Conservation (phyloP, 1,140 invertebrate species). For the Pinna nobilis region DNA sequence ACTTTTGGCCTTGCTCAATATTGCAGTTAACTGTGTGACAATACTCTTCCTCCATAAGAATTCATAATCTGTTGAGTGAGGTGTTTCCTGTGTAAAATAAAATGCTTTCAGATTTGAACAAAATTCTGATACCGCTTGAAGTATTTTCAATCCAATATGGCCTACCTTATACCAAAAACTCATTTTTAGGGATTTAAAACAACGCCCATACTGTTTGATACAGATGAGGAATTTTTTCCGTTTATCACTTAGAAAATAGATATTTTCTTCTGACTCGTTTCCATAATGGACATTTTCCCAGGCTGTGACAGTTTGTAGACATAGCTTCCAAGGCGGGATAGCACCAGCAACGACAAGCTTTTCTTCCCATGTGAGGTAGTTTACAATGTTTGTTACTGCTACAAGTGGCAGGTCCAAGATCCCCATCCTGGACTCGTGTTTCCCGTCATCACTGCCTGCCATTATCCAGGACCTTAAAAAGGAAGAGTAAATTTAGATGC, state of each 20-base stretch:
- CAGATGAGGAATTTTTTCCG: slow-evolving; percentile 45
- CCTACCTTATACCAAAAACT: slow-evolving; percentile 43
- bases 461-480: background rate
- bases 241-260: slow-evolving; percentile 51
- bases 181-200: slow-evolving; percentile 43
- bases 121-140: slow-evolving; percentile 42
- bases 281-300: slow-evolving; percentile 47
- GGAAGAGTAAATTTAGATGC: background rate
- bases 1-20: slow-evolving; percentile 34
- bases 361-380: slow-evolving; percentile 51
- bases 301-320: slow-evolving; percentile 34
- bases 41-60: slow-evolving; percentile 31
- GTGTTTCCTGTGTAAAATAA: slow-evolving; percentile 31
- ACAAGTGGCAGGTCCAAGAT: slow-evolving; percentile 41
- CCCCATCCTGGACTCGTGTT: background rate
- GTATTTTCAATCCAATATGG: slow-evolving; percentile 45
- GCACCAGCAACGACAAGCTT: slow-evolving; percentile 40
- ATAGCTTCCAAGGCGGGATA: slow-evolving; percentile 36
- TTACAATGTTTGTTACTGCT: slow-evolving; percentile 44
- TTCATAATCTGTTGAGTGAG: slow-evolving; percentile 15
- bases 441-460: background rate
- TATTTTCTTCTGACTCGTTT: slow-evolving; percentile 48
- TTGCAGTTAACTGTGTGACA: slow-evolving; percentile 36
- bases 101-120: slow-evolving; percentile 47
- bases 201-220: slow-evolving; percentile 52